A percentile compares a stretch with the other conserved stretches of the same genome.
Conservation (phyloP, 2,113 vertebrate genomes). For the Pluvianellus socialis region DNA sequence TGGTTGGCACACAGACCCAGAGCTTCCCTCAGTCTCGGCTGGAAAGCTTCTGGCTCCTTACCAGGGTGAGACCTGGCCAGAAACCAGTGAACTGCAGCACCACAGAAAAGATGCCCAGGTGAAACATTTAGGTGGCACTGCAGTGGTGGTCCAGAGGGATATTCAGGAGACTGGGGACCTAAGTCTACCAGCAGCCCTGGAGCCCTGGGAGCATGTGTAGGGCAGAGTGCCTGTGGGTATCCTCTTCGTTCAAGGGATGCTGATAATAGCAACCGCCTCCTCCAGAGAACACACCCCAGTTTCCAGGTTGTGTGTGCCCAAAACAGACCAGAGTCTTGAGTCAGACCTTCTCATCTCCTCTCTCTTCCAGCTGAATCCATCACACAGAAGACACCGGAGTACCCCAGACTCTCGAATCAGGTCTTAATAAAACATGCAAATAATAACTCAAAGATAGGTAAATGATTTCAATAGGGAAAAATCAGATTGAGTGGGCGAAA, state of each 20-base stretch:
- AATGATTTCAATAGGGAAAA: too few species aligned
- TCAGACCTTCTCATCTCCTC: neutral
- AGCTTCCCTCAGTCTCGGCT: neutral
- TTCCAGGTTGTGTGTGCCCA: neutral
- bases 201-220: neutral
- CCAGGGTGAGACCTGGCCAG: neutral
- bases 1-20: neutral
- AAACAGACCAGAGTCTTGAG: neutral
- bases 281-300: neutral
- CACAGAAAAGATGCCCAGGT: neutral
- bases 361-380: neutral
- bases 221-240: neutral
- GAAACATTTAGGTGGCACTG: neutral
- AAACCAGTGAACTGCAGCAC: neutral
- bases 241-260: neutral
- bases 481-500: too few species aligned
- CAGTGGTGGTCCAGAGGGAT: neutral
- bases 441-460: too few species aligned
- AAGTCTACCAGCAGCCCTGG: neutral
- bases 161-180: neutral
- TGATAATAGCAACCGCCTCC: neutral
- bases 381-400: neutral
- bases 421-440: too few species aligned
- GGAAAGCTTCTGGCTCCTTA: neutral
- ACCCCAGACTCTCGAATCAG: neutral